phyloP scores from a whole-genome alignment of 2,113 vertebrate species.

The Sphyrna mokarran region DNA sequence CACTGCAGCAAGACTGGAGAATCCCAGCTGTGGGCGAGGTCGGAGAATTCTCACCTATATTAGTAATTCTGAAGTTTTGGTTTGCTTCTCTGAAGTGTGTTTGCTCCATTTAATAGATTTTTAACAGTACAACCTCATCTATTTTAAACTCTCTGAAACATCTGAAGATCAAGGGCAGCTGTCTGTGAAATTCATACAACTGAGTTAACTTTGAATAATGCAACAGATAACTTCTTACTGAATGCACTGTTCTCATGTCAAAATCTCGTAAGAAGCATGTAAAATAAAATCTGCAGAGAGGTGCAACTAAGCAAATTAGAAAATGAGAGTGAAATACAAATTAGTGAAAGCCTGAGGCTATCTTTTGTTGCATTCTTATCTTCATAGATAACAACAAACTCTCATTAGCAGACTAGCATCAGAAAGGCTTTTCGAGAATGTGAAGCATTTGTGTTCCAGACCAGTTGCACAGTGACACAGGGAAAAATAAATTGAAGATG shows the following conservation, averaged over 20 bases:
- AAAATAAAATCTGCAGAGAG: neutral
- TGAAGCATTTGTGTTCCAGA: slow-evolving; percentile 9
- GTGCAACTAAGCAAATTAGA: neutral
- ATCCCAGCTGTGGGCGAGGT: too few species aligned
- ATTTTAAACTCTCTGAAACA: slow-evolving; percentile 2
- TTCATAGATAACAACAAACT: slow-evolving; percentile 31
- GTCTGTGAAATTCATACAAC: neutral
- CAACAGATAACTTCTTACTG: neutral
- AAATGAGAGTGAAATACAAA: slow-evolving; percentile 29
- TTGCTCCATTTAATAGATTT: neutral
- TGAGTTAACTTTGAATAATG: neutral
- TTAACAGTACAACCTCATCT: neutral
- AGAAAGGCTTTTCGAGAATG: slow-evolving; percentile 19
- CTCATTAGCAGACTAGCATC: slow-evolving; percentile 31
- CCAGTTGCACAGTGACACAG: slow-evolving; percentile 26
- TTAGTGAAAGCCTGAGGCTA: slow-evolving; percentile 20
- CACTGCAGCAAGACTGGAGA: too few species aligned
- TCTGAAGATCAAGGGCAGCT: neutral
- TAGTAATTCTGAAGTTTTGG: neutral
- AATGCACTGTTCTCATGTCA: neutral
- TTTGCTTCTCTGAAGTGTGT: neutral
- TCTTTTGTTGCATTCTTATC: slow-evolving; percentile 30
- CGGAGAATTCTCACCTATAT: neutral
- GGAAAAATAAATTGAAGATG: slow-evolving; percentile 36
- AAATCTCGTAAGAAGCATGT: neutral